Conservation (phyloP, 2,888 invertebrate species). For the Agrochola litura region DNA sequence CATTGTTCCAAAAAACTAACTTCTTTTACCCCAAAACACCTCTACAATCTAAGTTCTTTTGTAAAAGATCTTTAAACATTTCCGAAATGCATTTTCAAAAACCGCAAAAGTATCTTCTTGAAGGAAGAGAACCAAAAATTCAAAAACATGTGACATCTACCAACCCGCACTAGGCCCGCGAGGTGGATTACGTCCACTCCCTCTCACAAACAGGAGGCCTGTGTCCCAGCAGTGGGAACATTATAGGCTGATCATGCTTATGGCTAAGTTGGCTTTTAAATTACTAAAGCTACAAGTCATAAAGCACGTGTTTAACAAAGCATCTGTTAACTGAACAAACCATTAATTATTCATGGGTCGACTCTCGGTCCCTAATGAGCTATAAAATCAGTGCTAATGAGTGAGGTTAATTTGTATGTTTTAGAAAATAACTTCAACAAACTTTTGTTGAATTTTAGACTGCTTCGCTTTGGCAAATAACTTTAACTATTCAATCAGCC, state of each 20-base stretch:
- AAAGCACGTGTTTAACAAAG: slow-evolving; percentile 4
- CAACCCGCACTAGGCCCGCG: too few relatives aligned
- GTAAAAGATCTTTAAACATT: background rate
- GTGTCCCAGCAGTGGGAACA: too few relatives aligned
- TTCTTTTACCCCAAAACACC: background rate
- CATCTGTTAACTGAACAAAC: slow-evolving; percentile 25
- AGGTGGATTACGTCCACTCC: too few relatives aligned
- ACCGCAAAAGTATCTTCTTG: background rate
- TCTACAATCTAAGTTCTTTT: background rate
- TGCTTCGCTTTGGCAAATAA: background rate
- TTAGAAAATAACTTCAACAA: slow-evolving; percentile 5
- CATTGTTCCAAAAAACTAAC: slow-evolving; percentile 1
- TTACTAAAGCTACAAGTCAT: background rate
- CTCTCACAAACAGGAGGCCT: too few relatives aligned
- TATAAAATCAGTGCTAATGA: slow-evolving; percentile 17
- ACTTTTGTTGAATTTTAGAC: background rate
- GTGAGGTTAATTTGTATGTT: background rate
- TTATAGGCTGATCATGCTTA: too few relatives aligned
- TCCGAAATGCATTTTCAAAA: background rate
- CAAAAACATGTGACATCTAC: too few relatives aligned
- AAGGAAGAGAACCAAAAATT: background rate
- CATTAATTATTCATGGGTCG: slow-evolving; percentile 42
- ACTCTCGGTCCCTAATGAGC: slow-evolving; percentile 1
- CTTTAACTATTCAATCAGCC: background rate
- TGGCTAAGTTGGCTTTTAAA: too few relatives aligned